Evolutionary conservation across 1,140 invertebrate species (phyloP), one percentile per base, ranked within the genome.

Genomic region (Lucilia sericata): DNA sequence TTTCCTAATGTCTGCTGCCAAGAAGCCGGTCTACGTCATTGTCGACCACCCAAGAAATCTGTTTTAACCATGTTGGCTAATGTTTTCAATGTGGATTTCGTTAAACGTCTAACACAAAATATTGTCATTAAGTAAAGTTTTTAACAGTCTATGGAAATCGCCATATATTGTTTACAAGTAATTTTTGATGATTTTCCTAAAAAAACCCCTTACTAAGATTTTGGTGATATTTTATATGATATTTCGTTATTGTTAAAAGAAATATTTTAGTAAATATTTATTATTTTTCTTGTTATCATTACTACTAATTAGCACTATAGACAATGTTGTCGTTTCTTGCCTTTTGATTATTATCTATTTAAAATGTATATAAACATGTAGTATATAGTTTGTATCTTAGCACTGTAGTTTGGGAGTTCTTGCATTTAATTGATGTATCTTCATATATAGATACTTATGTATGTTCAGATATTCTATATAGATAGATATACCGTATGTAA

Each of bases 1-100:
- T 95, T 95, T 87, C 95, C 95, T 2, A 95, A 95, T 89, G 91
- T 96, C 55, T 96, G 95, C 88, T 96, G 95, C 82, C 94, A 95
- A 86, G 95, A 96, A 89, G 92, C 92, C 19, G 94, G 94, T 2
- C 93, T 93, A 84, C 94, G 94, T 86, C 92, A 94, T 83, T 95
- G 95, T 86, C 92, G 95, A 55, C 94, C 95, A 7, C 94, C 95
- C 47, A 94, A 94, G 87, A 93, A 93, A 86, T 95, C 94, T 2
- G 86, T 95, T 2, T 90, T 95, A 51, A 92, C 93, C 5, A 89
- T 95, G 65, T 91, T 95, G 83, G 93, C 94, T 81, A 94, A 92
- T 78, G 92, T 94, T 60, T 87, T 91, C 10, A 91, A 91, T 84
- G 88, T 89, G 0, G 90, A 90, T 85, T 88, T 91, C 76, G 89